Conservation (phyloP, 2,888 invertebrate genomes). For the Callosobruchus maculatus region DNA sequence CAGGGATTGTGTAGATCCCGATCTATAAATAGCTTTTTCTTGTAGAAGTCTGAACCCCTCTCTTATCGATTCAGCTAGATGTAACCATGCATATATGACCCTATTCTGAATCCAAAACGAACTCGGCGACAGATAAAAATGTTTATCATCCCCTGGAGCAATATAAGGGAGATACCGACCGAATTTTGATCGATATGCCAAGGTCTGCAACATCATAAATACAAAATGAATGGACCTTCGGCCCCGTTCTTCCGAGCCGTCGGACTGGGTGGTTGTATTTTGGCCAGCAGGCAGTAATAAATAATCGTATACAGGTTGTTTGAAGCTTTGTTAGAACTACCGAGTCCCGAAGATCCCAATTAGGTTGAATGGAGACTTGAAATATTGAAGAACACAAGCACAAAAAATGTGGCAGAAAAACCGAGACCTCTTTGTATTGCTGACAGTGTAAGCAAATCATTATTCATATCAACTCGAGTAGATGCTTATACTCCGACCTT, state of each 20-base stretch:
- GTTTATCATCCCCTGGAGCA: neutral
- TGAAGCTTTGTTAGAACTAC: too few species aligned
- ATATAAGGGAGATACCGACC: neutral
- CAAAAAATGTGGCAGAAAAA: too few species aligned
- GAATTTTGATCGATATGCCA: neutral
- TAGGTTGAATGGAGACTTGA: too few species aligned
- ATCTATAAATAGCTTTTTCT: too few species aligned
- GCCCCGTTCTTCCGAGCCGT: neutral
- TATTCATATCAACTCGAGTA: too few species aligned
- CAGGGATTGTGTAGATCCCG: too few species aligned
- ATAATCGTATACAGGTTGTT: neutral
- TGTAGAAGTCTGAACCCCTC: neutral
- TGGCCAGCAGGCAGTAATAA: neutral
- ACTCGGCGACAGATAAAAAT: neutral
- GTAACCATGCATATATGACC: neutral
- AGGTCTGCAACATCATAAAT: neutral
- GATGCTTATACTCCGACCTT: too few species aligned
- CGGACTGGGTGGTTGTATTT: neutral
- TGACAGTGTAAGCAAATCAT: too few species aligned
- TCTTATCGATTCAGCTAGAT: neutral
- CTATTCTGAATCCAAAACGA: neutral
- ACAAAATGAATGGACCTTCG: neutral
- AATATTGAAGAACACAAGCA: too few species aligned
- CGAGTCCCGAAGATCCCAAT: too few species aligned
- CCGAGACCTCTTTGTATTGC: too few species aligned